Conservation (phyloP, 2,888 invertebrate species). For the Bombylius discolor region DNA sequence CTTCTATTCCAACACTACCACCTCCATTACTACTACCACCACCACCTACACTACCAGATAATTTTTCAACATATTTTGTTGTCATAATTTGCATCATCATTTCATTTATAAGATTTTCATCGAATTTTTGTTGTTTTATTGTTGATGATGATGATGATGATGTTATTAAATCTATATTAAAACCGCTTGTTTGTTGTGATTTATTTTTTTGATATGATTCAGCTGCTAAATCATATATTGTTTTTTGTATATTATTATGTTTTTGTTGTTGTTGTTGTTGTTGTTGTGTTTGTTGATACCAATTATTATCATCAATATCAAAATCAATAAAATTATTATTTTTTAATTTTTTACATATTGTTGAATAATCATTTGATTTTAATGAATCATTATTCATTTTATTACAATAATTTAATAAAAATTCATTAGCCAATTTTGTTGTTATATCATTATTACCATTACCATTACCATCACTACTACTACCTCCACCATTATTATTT, state of each 20-base stretch:
- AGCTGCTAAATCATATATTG: constrained; percentile 4
- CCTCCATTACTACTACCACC: not conserved
- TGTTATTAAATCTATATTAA: constrained; percentile 15
- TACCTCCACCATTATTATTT: constrained; percentile 10
- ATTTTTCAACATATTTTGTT: constrained; percentile 6
- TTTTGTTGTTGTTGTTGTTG: constrained; percentile 1
- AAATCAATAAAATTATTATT: constrained; percentile 14
- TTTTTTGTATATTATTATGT: not conserved
- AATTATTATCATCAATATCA: constrained; percentile 21
- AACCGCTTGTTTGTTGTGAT: constrained; percentile 17
- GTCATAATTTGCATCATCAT: constrained; percentile 16
- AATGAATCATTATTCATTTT: constrained; percentile 6
- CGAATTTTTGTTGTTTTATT: not conserved
- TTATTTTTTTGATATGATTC: constrained; percentile 12
- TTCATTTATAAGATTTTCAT: constrained; percentile 12
- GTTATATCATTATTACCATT: constrained; percentile 9
- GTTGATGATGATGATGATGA: no score
- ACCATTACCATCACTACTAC: constrained; percentile 8
- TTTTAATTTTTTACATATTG: constrained; percentile 15
- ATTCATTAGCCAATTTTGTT: constrained; percentile 5
- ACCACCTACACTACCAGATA: not conserved
- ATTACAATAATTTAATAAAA: not conserved
- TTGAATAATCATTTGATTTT: not conserved
- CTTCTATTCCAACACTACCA: not conserved
- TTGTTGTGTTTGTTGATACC: constrained; percentile 14